phyloP scores from a whole-genome alignment of 2,797 vertebrate genomes.

The Dallia pectoralis region DNA sequence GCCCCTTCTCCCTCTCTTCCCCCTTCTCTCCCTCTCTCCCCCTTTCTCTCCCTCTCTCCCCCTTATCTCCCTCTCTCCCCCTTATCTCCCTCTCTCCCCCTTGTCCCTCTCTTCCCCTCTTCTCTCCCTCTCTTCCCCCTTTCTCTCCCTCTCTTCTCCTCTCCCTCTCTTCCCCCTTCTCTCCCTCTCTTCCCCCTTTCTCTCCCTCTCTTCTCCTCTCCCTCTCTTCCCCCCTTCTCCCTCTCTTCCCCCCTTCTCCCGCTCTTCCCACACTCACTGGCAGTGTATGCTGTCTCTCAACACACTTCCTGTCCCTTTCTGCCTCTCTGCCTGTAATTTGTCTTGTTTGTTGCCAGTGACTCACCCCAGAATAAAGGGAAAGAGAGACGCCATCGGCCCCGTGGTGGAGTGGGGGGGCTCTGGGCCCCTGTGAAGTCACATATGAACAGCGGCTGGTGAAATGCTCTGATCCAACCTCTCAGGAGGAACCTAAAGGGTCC shows the following conservation, averaged over 20 bases:
- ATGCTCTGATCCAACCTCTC: too few relatives aligned
- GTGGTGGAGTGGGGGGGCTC: slow-evolving; percentile 39
- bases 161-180: slow-evolving; percentile 44
- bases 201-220: slow-evolving; percentile 42
- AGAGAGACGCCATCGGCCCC: slow-evolving; percentile 15
- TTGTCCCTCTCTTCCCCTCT: slow-evolving; percentile 33
- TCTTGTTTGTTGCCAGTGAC: slow-evolving; percentile 45
- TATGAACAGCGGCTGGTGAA: slow-evolving; percentile 35
- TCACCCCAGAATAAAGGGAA: slow-evolving; percentile 39
- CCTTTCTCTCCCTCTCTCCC: slow-evolving; percentile 40
- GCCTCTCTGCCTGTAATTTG: slow-evolving; percentile 47
- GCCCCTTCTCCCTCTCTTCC: too few relatives aligned
- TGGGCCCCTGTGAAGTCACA: slow-evolving; percentile 41
- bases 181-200: slow-evolving; percentile 42
- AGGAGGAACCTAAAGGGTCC: background rate
- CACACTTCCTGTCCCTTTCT: slow-evolving; percentile 32
- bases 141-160: slow-evolving; percentile 17
- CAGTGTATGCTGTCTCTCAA: slow-evolving; percentile 36
- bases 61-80: slow-evolving; percentile 6
- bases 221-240: slow-evolving; percentile 23
- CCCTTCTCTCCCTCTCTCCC: slow-evolving; percentile 41
- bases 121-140: slow-evolving; percentile 37
- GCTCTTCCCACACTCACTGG: slow-evolving; percentile 15
- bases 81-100: slow-evolving; percentile 23
- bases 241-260: slow-evolving; percentile 23